Conservation (phyloP, 2,888 invertebrate genomes). For the Sphaeridia pumilis region DNA sequence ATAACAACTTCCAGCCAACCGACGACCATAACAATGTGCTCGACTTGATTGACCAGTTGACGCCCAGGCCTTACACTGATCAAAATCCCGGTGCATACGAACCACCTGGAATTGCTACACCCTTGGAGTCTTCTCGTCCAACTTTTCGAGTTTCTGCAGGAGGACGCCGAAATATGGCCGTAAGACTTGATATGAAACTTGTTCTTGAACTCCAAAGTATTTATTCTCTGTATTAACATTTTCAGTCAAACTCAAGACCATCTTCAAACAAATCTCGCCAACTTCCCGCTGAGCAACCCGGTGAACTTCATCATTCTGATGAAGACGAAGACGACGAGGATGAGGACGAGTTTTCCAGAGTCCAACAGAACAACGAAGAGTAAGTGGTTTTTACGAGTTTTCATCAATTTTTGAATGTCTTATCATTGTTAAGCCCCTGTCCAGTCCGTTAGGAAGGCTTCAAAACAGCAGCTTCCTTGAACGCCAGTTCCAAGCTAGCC, state of each 20-base stretch:
- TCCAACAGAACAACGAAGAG: conserved; percentile 13
- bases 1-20: too few relatives aligned
- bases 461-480: conserved; percentile 12
- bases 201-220: too few relatives aligned
- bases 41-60: too few relatives aligned
- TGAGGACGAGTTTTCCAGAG: conserved; percentile 12
- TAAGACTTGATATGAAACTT: too few relatives aligned
- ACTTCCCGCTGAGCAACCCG: not conserved
- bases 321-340: conserved; percentile 17
- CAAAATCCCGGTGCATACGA: not conserved
- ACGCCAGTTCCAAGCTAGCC: conserved; percentile 3
- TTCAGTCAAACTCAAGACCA: too few relatives aligned
- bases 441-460: conserved; percentile 13
- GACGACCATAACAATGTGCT: too few relatives aligned
- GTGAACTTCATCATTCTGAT: conserved; percentile 1
- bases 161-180: too few relatives aligned
- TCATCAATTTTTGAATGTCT: too few relatives aligned
- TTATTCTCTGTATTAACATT: too few relatives aligned
- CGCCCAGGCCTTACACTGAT: too few relatives aligned
- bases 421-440: too few relatives aligned
- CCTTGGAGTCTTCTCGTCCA: conserved; percentile 13
- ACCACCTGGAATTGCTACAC: conserved; percentile 5
- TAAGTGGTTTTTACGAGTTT: too few relatives aligned
- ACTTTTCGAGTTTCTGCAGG: conserved; percentile 10
- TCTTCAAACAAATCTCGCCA: conserved; percentile 4